Conservation (phyloP, 2,888 invertebrate genomes). For the Diabrotica balteata region DNA sequence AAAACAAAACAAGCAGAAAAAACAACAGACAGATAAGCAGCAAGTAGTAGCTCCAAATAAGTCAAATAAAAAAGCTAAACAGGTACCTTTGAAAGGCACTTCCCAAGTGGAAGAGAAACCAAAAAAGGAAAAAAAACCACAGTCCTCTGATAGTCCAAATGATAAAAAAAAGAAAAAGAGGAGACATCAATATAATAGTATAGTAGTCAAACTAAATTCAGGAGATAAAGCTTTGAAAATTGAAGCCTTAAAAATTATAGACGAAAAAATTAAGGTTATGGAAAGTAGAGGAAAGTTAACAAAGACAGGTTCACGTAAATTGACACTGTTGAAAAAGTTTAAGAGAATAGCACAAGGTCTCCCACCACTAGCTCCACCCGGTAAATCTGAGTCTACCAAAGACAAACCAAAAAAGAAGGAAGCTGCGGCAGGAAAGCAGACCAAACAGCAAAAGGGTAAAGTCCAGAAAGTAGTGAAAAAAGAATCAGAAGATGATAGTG, state of each 20-base stretch:
- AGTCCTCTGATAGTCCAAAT: not conserved
- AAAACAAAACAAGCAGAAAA: slow-evolving; percentile 13
- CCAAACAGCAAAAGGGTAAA: not conserved
- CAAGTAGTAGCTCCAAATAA: slow-evolving; percentile 7
- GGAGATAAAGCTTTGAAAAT: slow-evolving; percentile 2
- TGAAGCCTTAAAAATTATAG: slow-evolving; percentile 16
- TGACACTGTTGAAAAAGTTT: slow-evolving; percentile 23
- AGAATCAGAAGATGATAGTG: slow-evolving; percentile 8
- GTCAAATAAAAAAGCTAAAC: not conserved
- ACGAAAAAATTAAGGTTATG: slow-evolving; percentile 22
- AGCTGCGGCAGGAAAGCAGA: not conserved
- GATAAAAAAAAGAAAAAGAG: slow-evolving; percentile 3
- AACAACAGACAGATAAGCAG: slow-evolving; percentile 13
- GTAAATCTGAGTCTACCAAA: slow-evolving; percentile 14
- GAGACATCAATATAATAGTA: not conserved
- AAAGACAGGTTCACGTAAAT: slow-evolving; percentile 24
- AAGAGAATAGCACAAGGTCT: slow-evolving; percentile 23
- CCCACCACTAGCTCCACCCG: not conserved
- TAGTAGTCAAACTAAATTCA: slow-evolving; percentile 16
- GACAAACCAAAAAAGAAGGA: slow-evolving; percentile 11
- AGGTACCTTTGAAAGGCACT: slow-evolving; percentile 25
- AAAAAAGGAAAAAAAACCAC: not conserved
- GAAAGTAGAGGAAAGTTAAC: slow-evolving; percentile 20
- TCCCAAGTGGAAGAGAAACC: slow-evolving; percentile 8
- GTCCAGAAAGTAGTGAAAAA: slow-evolving; percentile 4